phyloP scores from a whole-genome alignment of 1,140 invertebrate genomes.

The Calosoma granatense region DNA sequence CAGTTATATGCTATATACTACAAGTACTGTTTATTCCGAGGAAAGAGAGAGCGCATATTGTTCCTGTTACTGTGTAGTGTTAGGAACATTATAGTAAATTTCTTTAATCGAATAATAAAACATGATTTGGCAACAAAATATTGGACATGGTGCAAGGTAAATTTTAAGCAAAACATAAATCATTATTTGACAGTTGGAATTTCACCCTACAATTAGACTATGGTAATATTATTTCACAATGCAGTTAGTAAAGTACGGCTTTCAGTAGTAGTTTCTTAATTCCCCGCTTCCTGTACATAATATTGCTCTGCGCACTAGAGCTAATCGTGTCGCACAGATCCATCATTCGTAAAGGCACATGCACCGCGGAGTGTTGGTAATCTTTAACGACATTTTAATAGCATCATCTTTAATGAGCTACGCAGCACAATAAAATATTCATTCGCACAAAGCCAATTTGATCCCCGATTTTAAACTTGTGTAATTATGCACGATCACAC shows the following conservation, averaged over 20 bases:
- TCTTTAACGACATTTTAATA: conserved; percentile 17
- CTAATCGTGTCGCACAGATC: too few relatives aligned
- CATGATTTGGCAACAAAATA: conserved; percentile 15
- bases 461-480: conserved; percentile 25
- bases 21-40: too few relatives aligned
- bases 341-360: not conserved
- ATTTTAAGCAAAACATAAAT: conserved; percentile 27
- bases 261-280: too few relatives aligned
- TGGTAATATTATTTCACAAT: not conserved
- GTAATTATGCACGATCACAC: conserved; percentile 31
- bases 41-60: too few relatives aligned
- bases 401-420: conserved; percentile 20
- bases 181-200: conserved; percentile 25
- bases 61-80: too few relatives aligned
- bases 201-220: conserved; percentile 20
- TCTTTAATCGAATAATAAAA: conserved; percentile 24
- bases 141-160: conserved; percentile 14
- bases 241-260: too few relatives aligned
- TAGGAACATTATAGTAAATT: too few relatives aligned
- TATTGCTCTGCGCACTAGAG: too few relatives aligned
- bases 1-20: too few relatives aligned
- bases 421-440: conserved; percentile 28
- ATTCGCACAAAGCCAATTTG: conserved; percentile 31
- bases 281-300: too few relatives aligned
- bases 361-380: conserved; percentile 1